phyloP scores from a whole-genome alignment of 2,113 vertebrate genomes.

The Tichodroma muraria region DNA sequence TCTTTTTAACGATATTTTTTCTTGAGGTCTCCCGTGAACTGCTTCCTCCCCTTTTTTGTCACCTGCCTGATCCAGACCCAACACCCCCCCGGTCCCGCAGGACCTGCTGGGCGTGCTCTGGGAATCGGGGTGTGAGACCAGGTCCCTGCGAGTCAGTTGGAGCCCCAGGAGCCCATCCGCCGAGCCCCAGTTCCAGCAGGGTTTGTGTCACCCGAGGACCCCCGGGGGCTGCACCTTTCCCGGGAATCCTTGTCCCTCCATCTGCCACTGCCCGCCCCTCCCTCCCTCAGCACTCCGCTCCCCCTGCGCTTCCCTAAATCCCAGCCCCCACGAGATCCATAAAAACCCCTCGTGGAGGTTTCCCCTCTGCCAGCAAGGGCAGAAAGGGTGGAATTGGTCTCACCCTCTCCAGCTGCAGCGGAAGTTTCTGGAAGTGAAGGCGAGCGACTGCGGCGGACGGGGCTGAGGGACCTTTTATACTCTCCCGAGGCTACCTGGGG shows the following conservation, averaged over 20 bases:
- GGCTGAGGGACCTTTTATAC: background rate
- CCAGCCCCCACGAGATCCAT: too few species aligned
- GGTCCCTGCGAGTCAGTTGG: too few species aligned
- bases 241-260: rapidly evolving
- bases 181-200: background rate
- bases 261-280: rapidly evolving
- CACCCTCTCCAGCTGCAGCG: background rate
- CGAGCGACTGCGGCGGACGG: background rate
- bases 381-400: background rate
- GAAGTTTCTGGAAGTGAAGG: background rate
- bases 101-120: background rate
- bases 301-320: background rate
- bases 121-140: background rate
- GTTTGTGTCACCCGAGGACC: rapidly evolving
- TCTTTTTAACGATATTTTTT: background rate
- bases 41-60: background rate
- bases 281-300: background rate
- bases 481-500: background rate
- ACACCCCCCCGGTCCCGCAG: rapidly evolving
- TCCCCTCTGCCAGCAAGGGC: background rate
- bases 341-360: too few species aligned
- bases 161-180: background rate
- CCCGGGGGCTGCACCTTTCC: rapidly evolving
- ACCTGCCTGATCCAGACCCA: background rate
- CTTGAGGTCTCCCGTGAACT: rapidly evolving